Base-by-base conservation (phyloP, 2,113 vertebrate genomes). In the Malurus cyaneus region DNA sequence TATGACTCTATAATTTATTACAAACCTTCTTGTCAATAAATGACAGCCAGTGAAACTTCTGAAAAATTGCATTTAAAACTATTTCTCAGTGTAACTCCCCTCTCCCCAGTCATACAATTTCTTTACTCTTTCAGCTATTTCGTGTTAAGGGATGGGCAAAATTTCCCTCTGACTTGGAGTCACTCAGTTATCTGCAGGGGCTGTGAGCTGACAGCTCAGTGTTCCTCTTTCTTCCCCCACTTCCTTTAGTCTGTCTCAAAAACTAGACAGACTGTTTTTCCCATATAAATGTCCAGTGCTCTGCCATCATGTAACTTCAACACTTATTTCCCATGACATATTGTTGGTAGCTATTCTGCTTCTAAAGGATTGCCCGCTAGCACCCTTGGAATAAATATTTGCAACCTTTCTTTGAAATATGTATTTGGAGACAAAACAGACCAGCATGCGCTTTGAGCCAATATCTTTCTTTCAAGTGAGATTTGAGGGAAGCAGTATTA, bases 321-420 rank as follows among this genome's bases (percentile, higher is more conserved):
- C 72, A 56, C 71, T 94, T 86, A 59, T 42, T 92, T 86, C 52
- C 41, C 31, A 42, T 64, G 85, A 93, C 67, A 46, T 70, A 31
- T 59, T 84, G 66, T 91, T 91, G 87, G 92, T 94, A 91, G 78
- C 65, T 93, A 56, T 54, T 94, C 50, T 0, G 0, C 56, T 88
- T 86, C 60, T 89, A 86, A 91, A 93, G 76, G 64, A 86, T 88
- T 93, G 89, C 76, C 82, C 52, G 16, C 92, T 54, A 94, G 59
- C 81, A 93, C 79, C 76, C 79, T 73, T 66, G 81, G 83, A 94
- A 91, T 89, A 89, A 96, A 92, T 88, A 96, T 94, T 95, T 95
- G 81, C 62, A 91, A 42, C 62, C 91, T 91, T 92, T 91, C 94
- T 93, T 92, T 96, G 91, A 93, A 94, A 80, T 65, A 72, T 31